Percentiles rank a stretch among this genome's conserved stretches.
phyloP scores from a whole-genome alignment of 2,113 vertebrate species.

The Xenotilapia longispinis region DNA sequence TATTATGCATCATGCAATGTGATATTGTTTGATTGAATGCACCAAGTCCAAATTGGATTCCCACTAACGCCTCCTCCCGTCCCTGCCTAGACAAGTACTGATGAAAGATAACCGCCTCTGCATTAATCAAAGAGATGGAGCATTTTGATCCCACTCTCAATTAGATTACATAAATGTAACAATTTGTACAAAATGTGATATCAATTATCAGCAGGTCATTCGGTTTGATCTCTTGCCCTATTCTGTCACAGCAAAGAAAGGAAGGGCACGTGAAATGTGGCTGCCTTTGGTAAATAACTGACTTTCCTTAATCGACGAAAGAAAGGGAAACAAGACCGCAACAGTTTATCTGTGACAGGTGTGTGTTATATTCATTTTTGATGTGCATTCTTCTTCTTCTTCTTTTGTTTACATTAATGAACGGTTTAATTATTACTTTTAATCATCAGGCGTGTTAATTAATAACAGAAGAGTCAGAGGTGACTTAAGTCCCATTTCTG shows the following conservation, averaged over 20 bases:
- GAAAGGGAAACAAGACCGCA: neutral
- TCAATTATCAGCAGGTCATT: constrained; percentile 63
- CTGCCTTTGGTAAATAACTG: neutral
- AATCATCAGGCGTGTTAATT: constrained; percentile 23
- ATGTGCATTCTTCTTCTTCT: neutral
- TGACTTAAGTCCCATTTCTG: constrained; percentile 3
- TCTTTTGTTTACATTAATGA: neutral
- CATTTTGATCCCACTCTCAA: constrained; percentile 67
- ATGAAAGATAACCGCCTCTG: constrained; percentile 66
- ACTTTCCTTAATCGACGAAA: neutral
- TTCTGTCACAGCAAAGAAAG: constrained; percentile 1
- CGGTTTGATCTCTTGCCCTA: constrained; percentile 46
- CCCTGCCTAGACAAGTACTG: constrained; percentile 43
- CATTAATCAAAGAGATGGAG: constrained; percentile 69
- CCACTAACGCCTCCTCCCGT: constrained; percentile 36
- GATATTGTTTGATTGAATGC: constrained; percentile 66
- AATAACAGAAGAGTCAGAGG: constrained; percentile 8
- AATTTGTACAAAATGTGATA: constrained; percentile 60
- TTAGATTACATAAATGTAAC: constrained; percentile 62
- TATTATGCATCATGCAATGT: constrained; percentile 57
- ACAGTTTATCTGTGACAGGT: neutral
- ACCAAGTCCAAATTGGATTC: constrained; percentile 65
- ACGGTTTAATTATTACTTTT: neutral
- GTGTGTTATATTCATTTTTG: neutral
- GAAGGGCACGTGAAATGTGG: neutral